Percentiles rank a stretch among this genome's conserved stretches.
phyloP scores from a whole-genome alignment of 2,797 vertebrate species.

The Gorsachius magnificus region DNA sequence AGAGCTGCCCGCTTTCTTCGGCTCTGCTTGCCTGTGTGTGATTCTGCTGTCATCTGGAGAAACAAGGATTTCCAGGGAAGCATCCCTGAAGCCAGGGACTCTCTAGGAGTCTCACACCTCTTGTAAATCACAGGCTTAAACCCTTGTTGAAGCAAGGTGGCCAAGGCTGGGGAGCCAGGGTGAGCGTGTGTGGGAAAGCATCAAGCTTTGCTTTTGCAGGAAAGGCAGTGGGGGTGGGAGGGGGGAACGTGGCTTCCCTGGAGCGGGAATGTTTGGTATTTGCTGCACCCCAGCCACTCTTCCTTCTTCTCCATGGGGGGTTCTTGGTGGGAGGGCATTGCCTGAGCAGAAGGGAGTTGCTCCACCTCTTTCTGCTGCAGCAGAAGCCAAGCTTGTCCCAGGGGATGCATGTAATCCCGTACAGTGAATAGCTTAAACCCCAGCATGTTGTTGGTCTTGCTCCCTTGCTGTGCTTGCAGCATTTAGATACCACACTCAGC shows the following conservation, averaged over 20 bases:
- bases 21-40: neutral
- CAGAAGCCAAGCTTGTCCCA: neutral
- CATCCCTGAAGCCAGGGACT: neutral
- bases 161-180: neutral
- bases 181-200: neutral
- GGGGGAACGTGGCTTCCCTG: neutral
- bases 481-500: neutral
- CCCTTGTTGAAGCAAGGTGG: neutral
- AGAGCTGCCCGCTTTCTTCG: neutral
- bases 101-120: neutral
- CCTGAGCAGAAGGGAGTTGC: constrained; percentile 13
- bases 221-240: neutral
- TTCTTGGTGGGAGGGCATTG: constrained; percentile 34
- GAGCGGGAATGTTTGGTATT: constrained; percentile 54
- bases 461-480: neutral
- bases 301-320: constrained; percentile 42
- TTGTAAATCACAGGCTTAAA: neutral
- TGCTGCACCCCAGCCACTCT: constrained; percentile 42
- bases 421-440: neutral
- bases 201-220: constrained; percentile 2
- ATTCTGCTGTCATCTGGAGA: neutral
- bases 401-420: neutral
- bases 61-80: neutral
- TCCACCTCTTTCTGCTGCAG: constrained; percentile 23
- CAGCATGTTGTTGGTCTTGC: neutral